phyloP scores from a whole-genome alignment of 37 sponge, comb jelly and placozoan genomes.

The Chondrosia reniformis region DNA sequence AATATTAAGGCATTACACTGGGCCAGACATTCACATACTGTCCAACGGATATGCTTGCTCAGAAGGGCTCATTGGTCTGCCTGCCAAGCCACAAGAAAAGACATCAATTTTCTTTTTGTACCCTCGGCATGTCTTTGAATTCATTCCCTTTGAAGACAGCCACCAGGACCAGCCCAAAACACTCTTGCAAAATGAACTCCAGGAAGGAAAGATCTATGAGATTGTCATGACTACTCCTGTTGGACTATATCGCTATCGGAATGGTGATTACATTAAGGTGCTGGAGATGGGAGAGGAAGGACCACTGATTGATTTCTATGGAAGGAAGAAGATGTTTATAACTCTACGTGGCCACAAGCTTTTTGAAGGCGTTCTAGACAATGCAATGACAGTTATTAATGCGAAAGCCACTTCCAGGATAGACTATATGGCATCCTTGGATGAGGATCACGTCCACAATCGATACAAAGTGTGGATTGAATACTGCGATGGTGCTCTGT shows the following conservation, averaged over 20 bases:
- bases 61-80: too few relatives aligned
- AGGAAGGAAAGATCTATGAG: neutral
- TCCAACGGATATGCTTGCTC: too few relatives aligned
- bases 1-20: too few relatives aligned
- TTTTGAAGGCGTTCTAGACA: neutral
- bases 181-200: neutral
- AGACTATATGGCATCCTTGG: neutral
- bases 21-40: too few relatives aligned
- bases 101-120: neutral
- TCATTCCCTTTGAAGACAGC: conserved; percentile 9
- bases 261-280: neutral
- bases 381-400: neutral
- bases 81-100: too few relatives aligned
- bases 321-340: neutral
- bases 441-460: neutral
- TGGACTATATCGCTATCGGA: conserved; percentile 9
- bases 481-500: neutral
- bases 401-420: neutral
- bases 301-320: conserved; percentile 3
- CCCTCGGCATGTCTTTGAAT: neutral
- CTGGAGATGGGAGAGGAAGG: neutral
- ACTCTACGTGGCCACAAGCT: neutral
- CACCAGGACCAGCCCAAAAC: neutral
- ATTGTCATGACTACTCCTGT: neutral
- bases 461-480: neutral